Evolutionary conservation across 2,888 invertebrate species (phyloP).

Genomic region (Lasioglossum calceatum): DNA sequence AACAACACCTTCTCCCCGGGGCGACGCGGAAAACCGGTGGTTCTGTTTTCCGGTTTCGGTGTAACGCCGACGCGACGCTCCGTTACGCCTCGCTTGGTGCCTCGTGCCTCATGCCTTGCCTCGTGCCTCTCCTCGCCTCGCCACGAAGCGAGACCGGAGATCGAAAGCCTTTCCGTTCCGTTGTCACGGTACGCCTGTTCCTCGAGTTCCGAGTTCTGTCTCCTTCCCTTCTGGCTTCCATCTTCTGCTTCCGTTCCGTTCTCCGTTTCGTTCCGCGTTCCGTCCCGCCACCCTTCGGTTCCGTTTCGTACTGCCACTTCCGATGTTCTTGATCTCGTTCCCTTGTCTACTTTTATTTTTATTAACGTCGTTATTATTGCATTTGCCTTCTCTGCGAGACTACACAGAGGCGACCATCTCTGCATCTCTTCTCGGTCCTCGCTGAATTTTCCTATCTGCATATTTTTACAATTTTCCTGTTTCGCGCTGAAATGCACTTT

Average conservation of each 20-base stretch:
- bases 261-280: not conserved
- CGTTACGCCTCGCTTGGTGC: not conserved
- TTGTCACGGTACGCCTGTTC: constrained; percentile 1
- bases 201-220: not conserved
- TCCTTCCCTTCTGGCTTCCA: not conserved
- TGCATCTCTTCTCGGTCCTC: not conserved
- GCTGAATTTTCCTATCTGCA: not conserved
- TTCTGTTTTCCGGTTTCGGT: constrained; percentile 1
- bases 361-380: not conserved
- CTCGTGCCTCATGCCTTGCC: not conserved
- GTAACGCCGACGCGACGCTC: not conserved
- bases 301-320: not conserved
- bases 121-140: not conserved
- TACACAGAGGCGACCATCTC: not conserved
- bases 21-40: not conserved
- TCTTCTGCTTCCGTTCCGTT: not conserved
- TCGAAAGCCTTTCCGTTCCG: constrained; percentile 10
- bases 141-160: not conserved
- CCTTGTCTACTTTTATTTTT: not conserved
- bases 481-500: too few species aligned
- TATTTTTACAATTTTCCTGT: not conserved
- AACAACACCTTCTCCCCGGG: not conserved
- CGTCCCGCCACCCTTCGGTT: not conserved
- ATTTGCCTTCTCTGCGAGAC: not conserved
- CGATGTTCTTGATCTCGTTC: not conserved